A percentile compares a stretch with the other conserved stretches of the same genome.
These are phyloP conservation scores for Suricata suricatta DNA, from an alignment of 2,113 vertebrate species.

Conservation along the genomic window DNA sequence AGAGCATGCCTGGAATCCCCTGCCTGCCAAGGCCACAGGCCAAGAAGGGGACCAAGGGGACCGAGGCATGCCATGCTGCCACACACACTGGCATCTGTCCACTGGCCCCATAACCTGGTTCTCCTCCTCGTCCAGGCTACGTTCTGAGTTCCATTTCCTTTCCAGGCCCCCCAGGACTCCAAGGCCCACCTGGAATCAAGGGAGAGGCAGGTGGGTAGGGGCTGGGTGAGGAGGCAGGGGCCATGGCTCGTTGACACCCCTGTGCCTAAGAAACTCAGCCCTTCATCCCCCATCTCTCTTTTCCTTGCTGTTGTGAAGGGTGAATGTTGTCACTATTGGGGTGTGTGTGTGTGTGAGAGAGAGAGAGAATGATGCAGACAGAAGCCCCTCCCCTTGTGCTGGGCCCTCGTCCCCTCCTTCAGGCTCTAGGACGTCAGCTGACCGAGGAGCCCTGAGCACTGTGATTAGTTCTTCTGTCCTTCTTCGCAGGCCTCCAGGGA, in stretches of 20 bases:
- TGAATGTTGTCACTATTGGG: not conserved
- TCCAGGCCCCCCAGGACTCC: slow-evolving; percentile 80
- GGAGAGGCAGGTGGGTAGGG: slow-evolving; percentile 80
- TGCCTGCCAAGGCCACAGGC: not conserved
- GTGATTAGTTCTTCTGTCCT: not conserved
- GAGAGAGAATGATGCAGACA: not conserved
- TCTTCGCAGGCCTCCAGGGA: slow-evolving; percentile 56
- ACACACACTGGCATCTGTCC: not conserved
- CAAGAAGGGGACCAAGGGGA: slow-evolving; percentile 14
- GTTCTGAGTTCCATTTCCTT: slow-evolving; percentile 45
- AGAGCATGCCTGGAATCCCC: not conserved
- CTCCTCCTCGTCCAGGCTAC: not conserved
- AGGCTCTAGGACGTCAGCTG: not conserved
- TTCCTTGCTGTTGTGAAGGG: not conserved
- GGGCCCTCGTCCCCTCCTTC: not conserved
- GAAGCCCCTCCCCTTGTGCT: not conserved
- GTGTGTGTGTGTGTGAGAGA: fast-evolving
- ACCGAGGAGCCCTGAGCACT: not conserved
- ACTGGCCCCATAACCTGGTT: fast-evolving
- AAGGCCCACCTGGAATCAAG: slow-evolving; percentile 78
- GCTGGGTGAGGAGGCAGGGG: not conserved
- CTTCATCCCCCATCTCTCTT: not conserved
- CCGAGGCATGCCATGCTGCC: not conserved
- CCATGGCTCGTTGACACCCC: not conserved
- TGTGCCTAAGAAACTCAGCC: not conserved